Base-by-base conservation (phyloP, 2,797 vertebrate species). In the Chanos chanos region DNA sequence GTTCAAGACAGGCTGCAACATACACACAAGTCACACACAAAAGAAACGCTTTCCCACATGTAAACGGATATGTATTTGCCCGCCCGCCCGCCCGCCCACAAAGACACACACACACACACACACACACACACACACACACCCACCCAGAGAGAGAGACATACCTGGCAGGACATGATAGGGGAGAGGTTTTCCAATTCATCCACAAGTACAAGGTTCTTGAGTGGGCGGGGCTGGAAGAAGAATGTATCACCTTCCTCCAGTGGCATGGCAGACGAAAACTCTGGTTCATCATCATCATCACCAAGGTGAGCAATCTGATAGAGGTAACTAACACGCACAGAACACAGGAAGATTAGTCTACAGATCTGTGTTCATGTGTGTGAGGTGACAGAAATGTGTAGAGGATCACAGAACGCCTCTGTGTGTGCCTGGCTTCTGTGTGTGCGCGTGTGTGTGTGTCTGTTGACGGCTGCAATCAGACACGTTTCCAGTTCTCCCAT, bases 251-350 rank as follows among this genome's bases (percentile, higher is more conserved):
- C 97, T 65, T 99, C 96, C 68, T 99, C 97, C 69, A 99, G 73
- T 2, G 97, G 97, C 97, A 99, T 99, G 1, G 97, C 97, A 37
- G 96, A 99, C 21, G 96, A 99, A 80, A 99, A 99, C 82, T 99
- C 97, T 0, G 97, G 97, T 66, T 99, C 97, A 1, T 99, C 97
- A 1, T 99, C 97, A 1, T 99, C 96, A 0, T 99, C 97, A 0
- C 97, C 97, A 79, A 99, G 80, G 78, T 99, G 96, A 53, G 97
- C 97, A n/a, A 99, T 99, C 69, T 99, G 97, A 83, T 99, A 99
- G 51, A 99, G 90, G 71, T 99, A 99, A 81, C 97, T 99, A 55
- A 53, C 2, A 68, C 27, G 54, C 9, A 58, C n/a, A 12, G 5
- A 55, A n/a, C n/a, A n/a, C n/a, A n/a, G n/a, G n/a, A n/a, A n/a